A percentile compares a stretch with the other conserved stretches of the same genome.
Conservation (phyloP, 2,888 invertebrate genomes). For the Apantesis nais region DNA sequence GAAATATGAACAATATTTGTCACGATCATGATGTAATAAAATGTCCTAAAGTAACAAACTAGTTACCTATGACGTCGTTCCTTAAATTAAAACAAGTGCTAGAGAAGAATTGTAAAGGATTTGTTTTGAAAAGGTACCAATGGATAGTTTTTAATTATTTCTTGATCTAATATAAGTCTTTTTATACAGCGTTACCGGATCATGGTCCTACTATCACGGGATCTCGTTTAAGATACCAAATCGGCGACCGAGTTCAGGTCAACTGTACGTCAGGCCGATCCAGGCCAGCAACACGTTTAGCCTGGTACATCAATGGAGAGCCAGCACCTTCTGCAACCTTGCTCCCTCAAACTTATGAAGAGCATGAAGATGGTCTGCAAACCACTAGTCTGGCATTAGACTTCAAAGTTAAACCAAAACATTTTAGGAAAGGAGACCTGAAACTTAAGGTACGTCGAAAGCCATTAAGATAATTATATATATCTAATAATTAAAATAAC, state of each 20-base stretch:
- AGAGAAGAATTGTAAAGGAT: too few relatives aligned
- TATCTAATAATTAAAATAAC: background rate
- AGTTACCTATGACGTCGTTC: background rate
- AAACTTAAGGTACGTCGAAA: slow-evolving; percentile 89
- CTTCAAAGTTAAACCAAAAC: slow-evolving; percentile 92
- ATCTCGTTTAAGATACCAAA: slow-evolving; percentile 92
- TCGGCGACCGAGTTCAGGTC: slow-evolving; percentile 92
- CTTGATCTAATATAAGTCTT: background rate
- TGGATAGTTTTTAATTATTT: background rate
- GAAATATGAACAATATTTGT: background rate
- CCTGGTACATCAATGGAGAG: slow-evolving; percentile 95
- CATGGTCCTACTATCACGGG: slow-evolving; percentile 93
- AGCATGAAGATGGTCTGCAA: slow-evolving; percentile 88
- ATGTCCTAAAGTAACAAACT: background rate
- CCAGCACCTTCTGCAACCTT: slow-evolving; percentile 86
- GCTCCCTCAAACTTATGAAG: slow-evolving; percentile 78
- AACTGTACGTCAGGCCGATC: slow-evolving; percentile 94
- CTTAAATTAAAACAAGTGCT: background rate
- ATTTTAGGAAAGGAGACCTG: slow-evolving; percentile 94
- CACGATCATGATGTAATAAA: background rate
- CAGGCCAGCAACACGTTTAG: slow-evolving; percentile 92
- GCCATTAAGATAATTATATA: background rate
- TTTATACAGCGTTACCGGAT: slow-evolving; percentile 89
- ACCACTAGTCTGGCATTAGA: slow-evolving; percentile 91
- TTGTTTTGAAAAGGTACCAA: background rate